phyloP scores from a whole-genome alignment of 2,113 vertebrate genomes.

The Sebastes schlegelii region DNA sequence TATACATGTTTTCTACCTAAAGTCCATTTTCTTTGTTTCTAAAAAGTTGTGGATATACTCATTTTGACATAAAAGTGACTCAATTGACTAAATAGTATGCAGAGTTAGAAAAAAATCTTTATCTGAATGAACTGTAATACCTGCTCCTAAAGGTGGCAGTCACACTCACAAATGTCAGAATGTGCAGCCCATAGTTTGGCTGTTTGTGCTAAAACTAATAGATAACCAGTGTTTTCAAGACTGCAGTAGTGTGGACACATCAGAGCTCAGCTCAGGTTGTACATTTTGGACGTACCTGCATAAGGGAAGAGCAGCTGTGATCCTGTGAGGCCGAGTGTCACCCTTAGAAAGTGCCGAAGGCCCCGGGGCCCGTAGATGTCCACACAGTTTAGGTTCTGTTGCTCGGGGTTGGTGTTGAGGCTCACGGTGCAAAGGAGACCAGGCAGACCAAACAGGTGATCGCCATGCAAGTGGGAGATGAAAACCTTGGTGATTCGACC shows the following conservation, averaged over 20 bases:
- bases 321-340: conserved; percentile 88
- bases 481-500: conserved; percentile 95
- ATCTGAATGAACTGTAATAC: background rate
- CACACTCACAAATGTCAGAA: background rate
- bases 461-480: conserved; percentile 95
- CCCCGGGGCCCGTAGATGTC: conserved; percentile 92
- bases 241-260: background rate
- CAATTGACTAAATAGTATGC: background rate
- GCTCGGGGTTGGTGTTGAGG: conserved; percentile 82
- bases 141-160: background rate
- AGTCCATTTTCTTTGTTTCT: background rate
- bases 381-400: conserved; percentile 72
- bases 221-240: background rate
- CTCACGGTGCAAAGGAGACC: conserved; percentile 94
- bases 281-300: conserved; percentile 55
- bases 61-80: background rate
- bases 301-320: conserved; percentile 90
- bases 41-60: background rate
- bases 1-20: background rate
- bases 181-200: background rate
- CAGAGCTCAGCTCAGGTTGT: background rate
- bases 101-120: background rate
- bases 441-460: conserved; percentile 94
- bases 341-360: conserved; percentile 86
- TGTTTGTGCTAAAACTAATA: background rate